Evolutionary conservation across 2,888 invertebrate genomes (phyloP), one percentile per base, ranked within the genome.

Genomic region (Smittia aterrima): DNA sequence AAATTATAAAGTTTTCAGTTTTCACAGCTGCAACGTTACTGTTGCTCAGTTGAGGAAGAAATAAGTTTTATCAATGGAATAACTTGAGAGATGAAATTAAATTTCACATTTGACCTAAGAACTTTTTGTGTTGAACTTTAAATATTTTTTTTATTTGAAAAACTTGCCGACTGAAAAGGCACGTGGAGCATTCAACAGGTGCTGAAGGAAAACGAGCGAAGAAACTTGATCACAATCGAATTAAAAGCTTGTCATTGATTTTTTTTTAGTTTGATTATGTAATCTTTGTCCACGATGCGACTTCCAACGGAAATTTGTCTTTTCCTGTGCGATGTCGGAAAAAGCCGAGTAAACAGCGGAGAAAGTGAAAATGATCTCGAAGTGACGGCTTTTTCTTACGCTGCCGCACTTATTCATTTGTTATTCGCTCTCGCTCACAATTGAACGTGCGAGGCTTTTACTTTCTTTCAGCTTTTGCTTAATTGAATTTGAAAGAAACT

Each of bases 401-500:
- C n/a, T 41, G 9, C 24, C 67, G 32, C 32, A 32, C 32, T 32
- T 32, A 32, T 32, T 53, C 32, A 16, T 16, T 64, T 7, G n/a
- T n/a, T 11, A 22, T 58, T 58, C 4, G 18, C 20, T 27, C 25
- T 2, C 25, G 24, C 13, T 24, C 27, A 64, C 20, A 64, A 64
- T 64, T 27, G 7, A 25, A 64, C 64, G 20, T n/a, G n/a, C 24
- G 24, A 27, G 54, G 47, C 70, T 70, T 70, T 70, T 70, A 70
- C 70, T 70, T 70, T 70, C 70, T 70, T 70, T 70, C 32, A 41
- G 41, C 53, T 27, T 54, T 70, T 24, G 47, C 47, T 70, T 41
- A 70, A 70, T 70, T 54, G 70, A 70, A 54, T 18, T 58, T 70
- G 53, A 64, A 64, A 53, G 41, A 70, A 54, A 70, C 22, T 58